phyloP scores from a whole-genome alignment of 2,113 vertebrate genomes.

The Heliornis fulica region DNA sequence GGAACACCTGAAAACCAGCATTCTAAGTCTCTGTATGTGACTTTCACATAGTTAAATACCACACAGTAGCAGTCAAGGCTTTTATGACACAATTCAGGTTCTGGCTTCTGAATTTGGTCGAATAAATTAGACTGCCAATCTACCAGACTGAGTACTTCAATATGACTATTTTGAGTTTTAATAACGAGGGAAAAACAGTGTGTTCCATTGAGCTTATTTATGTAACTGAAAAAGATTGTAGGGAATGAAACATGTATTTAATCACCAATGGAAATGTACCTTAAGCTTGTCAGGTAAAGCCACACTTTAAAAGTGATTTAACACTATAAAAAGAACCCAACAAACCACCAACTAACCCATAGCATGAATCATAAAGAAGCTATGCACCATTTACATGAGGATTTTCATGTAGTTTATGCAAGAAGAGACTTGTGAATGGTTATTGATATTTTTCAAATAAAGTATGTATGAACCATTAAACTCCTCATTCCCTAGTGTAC shows the following conservation, averaged over 20 bases:
- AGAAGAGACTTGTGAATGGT: conserved; percentile 70
- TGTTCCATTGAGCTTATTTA: conserved; percentile 52
- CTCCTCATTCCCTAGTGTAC: conserved; percentile 56
- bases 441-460: conserved; percentile 79
- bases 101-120: conserved; percentile 51
- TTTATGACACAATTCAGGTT: background rate
- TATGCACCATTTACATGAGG: conserved; percentile 71
- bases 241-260: conserved; percentile 62
- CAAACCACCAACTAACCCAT: background rate
- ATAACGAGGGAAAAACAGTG: conserved; percentile 64
- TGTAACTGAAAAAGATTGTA: conserved; percentile 59
- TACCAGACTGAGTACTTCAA: conserved; percentile 36
- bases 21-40: background rate
- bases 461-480: conserved; percentile 77
- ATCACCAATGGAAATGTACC: conserved; percentile 67
- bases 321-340: conserved; percentile 28
- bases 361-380: conserved; percentile 70
- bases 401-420: conserved; percentile 74
- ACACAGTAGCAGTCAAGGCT: background rate
- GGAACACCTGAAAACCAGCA: background rate
- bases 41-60: background rate
- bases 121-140: conserved; percentile 55
- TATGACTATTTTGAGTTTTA: conserved; percentile 63
- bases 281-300: conserved; percentile 62
- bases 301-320: conserved; percentile 47